These are phyloP conservation scores for Parasteatoda lunata DNA, from an alignment of 2,888 invertebrate genomes.

Conservation along the genomic window DNA sequence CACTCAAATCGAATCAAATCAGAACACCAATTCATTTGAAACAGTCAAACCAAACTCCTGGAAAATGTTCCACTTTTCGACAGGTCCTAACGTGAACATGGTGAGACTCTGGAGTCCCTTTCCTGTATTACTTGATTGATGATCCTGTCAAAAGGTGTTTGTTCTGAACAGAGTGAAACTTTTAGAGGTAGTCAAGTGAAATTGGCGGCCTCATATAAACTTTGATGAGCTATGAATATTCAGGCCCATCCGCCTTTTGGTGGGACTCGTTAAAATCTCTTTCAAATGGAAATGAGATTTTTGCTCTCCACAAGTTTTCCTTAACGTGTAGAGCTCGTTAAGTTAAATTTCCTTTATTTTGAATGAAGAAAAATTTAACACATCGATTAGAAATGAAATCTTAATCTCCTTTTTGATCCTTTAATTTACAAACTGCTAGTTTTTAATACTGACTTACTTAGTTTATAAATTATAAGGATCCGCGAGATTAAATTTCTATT, in stretches of 20 bases:
- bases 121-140: conserved; percentile 25
- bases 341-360: too few relatives aligned
- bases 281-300: conserved; percentile 31
- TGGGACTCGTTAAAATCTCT: conserved; percentile 16
- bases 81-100: not conserved
- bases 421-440: too few relatives aligned
- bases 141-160: conserved; percentile 33
- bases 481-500: too few relatives aligned
- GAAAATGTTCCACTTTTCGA: too few relatives aligned
- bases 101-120: not conserved
- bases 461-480: too few relatives aligned
- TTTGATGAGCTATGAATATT: conserved; percentile 47
- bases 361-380: too few relatives aligned
- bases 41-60: too few relatives aligned
- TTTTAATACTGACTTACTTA: too few relatives aligned
- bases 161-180: not conserved
- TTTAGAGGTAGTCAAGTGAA: not conserved
- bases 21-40: too few relatives aligned
- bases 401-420: too few relatives aligned
- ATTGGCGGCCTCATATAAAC: not conserved
- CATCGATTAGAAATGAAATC: too few relatives aligned
- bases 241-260: conserved; percentile 22
- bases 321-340: not conserved
- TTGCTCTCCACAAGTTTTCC: not conserved
- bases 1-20: too few relatives aligned